Evolutionary conservation across 2,797 vertebrate genomes (phyloP).

Genomic region (Sebastolobus altivelis): DNA sequence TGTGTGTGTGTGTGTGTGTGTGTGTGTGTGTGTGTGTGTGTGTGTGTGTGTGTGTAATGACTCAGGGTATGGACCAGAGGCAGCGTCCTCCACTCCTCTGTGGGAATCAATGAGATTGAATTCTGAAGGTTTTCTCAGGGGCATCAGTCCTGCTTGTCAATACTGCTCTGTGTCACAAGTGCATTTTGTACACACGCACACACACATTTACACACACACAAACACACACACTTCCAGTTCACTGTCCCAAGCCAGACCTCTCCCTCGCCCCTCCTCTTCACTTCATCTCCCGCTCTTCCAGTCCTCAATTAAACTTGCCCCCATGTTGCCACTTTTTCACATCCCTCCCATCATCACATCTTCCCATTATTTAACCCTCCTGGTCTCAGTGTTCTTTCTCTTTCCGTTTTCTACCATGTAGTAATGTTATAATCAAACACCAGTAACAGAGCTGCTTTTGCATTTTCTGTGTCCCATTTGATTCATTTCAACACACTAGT

Average conservation of each 20-base stretch:
- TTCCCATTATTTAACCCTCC: slow-evolving; percentile 67
- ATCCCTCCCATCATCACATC: slow-evolving; percentile 2
- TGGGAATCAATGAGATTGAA: slow-evolving; percentile 88
- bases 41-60: slow-evolving; percentile 72
- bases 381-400: slow-evolving; percentile 82
- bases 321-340: slow-evolving; percentile 45
- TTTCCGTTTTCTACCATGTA: slow-evolving; percentile 77
- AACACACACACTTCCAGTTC: slow-evolving; percentile 86
- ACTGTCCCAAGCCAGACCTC: slow-evolving; percentile 78
- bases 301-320: slow-evolving; percentile 58
- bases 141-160: slow-evolving; percentile 82
- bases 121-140: slow-evolving; percentile 88
- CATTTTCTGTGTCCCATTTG: neutral
- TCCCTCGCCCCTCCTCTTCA: slow-evolving; percentile 60
- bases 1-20: slow-evolving; percentile 23
- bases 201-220: slow-evolving; percentile 82
- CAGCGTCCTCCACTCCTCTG: slow-evolving; percentile 82
- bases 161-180: slow-evolving; percentile 88
- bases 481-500: slow-evolving; percentile 16
- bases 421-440: slow-evolving; percentile 82
- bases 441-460: slow-evolving; percentile 30
- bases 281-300: slow-evolving; percentile 49
- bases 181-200: slow-evolving; percentile 82
- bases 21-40: slow-evolving; percentile 51
- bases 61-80: slow-evolving; percentile 80